Conservation (phyloP, 2,888 invertebrate species). For the Drosophila dives region DNA sequence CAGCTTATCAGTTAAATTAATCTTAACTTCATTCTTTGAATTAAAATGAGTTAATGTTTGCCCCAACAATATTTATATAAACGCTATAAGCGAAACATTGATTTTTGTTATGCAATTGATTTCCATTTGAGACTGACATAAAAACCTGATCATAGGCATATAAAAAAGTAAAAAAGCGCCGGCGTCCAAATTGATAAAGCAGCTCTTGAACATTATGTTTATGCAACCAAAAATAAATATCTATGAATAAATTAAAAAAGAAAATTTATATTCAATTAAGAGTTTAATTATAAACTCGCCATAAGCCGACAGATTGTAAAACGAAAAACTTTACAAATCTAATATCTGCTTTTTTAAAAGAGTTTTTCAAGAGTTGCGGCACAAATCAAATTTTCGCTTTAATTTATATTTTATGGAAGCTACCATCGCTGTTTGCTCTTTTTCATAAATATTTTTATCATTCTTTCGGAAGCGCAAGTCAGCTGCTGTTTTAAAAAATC, state of each 20-base stretch:
- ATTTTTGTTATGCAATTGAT: slow-evolving; percentile 2
- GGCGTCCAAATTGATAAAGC: background rate
- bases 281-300: background rate
- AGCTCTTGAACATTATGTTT: background rate
- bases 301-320: background rate
- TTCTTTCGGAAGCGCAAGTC: slow-evolving; percentile 13
- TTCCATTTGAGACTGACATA: background rate
- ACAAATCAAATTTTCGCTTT: background rate
- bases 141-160: background rate
- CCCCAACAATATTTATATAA: slow-evolving; percentile 23
- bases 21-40: slow-evolving; percentile 2
- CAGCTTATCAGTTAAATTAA: slow-evolving; percentile 28
- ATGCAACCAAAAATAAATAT: background rate
- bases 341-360: background rate
- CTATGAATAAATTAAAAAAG: background rate
- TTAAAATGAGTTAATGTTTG: slow-evolving; percentile 23
- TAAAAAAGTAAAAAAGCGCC: background rate
- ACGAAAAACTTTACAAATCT: background rate
- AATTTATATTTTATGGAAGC: background rate
- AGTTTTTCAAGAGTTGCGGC: background rate
- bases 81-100: background rate
- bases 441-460: slow-evolving; percentile 10
- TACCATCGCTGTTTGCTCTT: background rate
- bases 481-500: slow-evolving; percentile 58
- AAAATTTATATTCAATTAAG: background rate